Base-by-base conservation (phyloP, 2,888 invertebrate genomes). In the Rhodophaea formosa region DNA sequence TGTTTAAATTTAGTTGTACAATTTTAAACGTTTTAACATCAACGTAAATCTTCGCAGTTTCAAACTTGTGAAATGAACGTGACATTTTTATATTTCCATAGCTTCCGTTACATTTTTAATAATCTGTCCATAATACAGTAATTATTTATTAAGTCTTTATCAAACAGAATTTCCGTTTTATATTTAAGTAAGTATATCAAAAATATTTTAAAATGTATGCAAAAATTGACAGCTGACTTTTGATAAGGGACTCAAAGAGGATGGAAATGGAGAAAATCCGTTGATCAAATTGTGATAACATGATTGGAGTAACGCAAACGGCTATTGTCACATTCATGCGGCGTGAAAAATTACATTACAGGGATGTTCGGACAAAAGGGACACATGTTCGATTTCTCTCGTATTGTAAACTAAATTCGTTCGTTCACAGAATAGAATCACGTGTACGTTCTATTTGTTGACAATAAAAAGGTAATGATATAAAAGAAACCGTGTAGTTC, bases 21-120 rank as follows among this genome's bases (percentile, higher is more conserved):
- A 16, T 32, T 54, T 54, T 44, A 54, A 54, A 54, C 54, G 54
- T 45, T 54, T 54, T 54, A 44, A 44, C 30, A 45, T 44, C 45
- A 17, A 16, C 30, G 44, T 54, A 45, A 45, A 54, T 54, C 17
- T 44, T 53, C 3, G 23, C 5, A 23, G 29, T 32, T 45, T 16
- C 16, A 16, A 45, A 54, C 30, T 44, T 32, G 1, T 23, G 43
- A 53, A 29, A 54, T 44, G 30, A 30, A 23, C 16, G 17, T 53
- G 23, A n/a, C 23, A 53, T 42, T 39, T 53, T 42, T 53, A 52
- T 39, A 17, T 39, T 52, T 39, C 2, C 15, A 51, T 16, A 32
- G n/a, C 47, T 30, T 47, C 8, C 12, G 12, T 14, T 14, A 7
- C 8, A n/a, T 47, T 15, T 47, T 10, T n/a, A 17, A 12, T n/a